A percentile compares a stretch with the other conserved stretches of the same genome.
These are phyloP conservation scores for Puma concolor DNA, from an alignment of 2,113 vertebrate species.

Conservation along the genomic window DNA sequence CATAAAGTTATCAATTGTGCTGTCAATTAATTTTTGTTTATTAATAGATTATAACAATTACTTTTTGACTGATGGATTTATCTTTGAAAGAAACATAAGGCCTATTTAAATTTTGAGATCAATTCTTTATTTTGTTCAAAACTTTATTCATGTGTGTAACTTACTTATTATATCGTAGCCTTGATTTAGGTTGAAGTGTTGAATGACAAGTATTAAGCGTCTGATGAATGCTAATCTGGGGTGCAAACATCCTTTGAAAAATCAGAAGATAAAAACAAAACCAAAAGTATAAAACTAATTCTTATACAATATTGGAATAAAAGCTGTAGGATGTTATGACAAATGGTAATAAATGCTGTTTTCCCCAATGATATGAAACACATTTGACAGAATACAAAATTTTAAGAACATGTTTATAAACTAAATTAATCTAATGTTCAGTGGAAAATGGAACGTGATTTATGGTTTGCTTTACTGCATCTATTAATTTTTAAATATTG, in stretches of 20 bases:
- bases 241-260: conserved; percentile 75
- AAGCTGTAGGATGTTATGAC: conserved; percentile 61
- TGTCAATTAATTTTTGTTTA: not conserved
- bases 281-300: conserved; percentile 76
- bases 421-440: conserved; percentile 65
- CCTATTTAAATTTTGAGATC: not conserved
- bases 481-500: conserved; percentile 70
- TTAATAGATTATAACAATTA: conserved; percentile 39
- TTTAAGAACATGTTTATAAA: conserved; percentile 79
- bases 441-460: conserved; percentile 72
- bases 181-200: conserved; percentile 75
- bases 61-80: conserved; percentile 37
- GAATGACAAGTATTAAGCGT: conserved; percentile 77
- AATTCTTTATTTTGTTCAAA: conserved; percentile 41
- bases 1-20: not conserved
- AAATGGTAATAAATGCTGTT: conserved; percentile 69
- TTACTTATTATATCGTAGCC: not conserved
- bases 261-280: conserved; percentile 76
- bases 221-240: conserved; percentile 76
- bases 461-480: conserved; percentile 75
- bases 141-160: not conserved
- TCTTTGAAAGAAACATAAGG: not conserved
- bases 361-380: conserved; percentile 66
- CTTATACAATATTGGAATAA: conserved; percentile 66
- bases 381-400: conserved; percentile 71